phyloP scores from a whole-genome alignment of 2,888 invertebrate genomes.

The Scaptomyza flava region DNA sequence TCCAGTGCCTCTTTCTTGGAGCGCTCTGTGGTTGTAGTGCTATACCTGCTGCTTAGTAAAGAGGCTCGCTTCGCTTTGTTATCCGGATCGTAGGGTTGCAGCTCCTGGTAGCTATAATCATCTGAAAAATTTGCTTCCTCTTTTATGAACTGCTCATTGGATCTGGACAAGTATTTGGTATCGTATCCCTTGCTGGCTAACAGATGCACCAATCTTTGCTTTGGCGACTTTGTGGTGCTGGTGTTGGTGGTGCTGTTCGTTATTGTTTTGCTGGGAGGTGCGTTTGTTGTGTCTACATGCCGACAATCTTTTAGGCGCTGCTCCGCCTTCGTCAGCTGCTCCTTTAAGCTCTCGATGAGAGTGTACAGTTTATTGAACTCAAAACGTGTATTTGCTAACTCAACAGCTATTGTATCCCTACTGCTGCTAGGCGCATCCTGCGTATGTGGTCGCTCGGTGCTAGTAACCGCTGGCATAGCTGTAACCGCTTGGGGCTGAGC shows the following conservation, averaged over 20 bases:
- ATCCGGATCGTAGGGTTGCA: slow-evolving; percentile 43
- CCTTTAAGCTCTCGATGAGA: slow-evolving; percentile 33
- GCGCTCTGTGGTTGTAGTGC: slow-evolving; percentile 19
- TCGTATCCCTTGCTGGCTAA: slow-evolving; percentile 75
- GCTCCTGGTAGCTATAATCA: slow-evolving; percentile 54
- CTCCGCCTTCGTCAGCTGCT: slow-evolving; percentile 37
- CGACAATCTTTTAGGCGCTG: slow-evolving; percentile 27
- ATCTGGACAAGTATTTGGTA: slow-evolving; percentile 59
- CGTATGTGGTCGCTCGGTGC: slow-evolving; percentile 3
- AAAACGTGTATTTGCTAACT: slow-evolving; percentile 23
- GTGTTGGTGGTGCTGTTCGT: not conserved
- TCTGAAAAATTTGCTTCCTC: slow-evolving; percentile 30
- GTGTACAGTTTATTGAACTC: slow-evolving; percentile 44
- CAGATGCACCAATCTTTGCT: slow-evolving; percentile 58
- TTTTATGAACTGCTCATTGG: slow-evolving; percentile 53
- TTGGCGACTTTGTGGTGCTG: slow-evolving; percentile 11
- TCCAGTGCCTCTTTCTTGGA: slow-evolving; percentile 1
- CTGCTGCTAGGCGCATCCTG: slow-evolving; percentile 11
- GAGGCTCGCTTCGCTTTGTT: slow-evolving; percentile 49
- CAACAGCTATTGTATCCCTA: slow-evolving; percentile 4
- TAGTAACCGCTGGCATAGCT: not conserved
- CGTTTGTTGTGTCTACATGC: not conserved
- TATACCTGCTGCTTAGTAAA: slow-evolving; percentile 17
- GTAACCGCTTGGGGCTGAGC: slow-evolving; percentile 1
- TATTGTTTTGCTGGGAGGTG: not conserved